Conservation (phyloP, 2,888 invertebrate genomes). For the Notodonta dromedarius region DNA sequence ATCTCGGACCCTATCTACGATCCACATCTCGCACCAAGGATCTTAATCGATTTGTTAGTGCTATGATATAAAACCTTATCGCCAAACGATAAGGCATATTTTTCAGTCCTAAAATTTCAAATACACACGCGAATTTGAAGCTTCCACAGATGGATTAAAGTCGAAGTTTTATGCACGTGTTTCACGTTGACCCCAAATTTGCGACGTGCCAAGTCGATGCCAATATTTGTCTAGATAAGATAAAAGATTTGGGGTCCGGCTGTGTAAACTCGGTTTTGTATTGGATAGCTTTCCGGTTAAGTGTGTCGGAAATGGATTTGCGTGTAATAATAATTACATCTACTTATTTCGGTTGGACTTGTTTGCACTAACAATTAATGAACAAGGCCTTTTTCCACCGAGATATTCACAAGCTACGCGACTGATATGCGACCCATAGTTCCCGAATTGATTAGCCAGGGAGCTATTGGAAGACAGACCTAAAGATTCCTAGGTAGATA, state of each 20-base stretch:
- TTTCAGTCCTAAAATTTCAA: conserved; percentile 29
- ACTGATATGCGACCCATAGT: no score
- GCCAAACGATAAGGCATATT: conserved; percentile 47
- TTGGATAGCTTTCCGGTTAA: conserved; percentile 47
- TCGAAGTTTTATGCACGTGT: conserved; percentile 29
- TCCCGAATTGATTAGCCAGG: no score
- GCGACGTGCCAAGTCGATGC: conserved; percentile 59
- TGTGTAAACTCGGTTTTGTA: conserved; percentile 44
- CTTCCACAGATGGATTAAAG: conserved; percentile 39
- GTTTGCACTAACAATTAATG: no score
- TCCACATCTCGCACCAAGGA: conserved; percentile 61
- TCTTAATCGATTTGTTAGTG: conserved; percentile 59
- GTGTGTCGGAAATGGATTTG: conserved; percentile 32
- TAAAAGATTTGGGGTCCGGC: conserved; percentile 56
- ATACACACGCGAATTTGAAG: conserved; percentile 32
- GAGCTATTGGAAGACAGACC: no score
- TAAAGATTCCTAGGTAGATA: no score
- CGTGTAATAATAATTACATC: neutral
- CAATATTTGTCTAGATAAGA: conserved; percentile 74
- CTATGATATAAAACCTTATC: conserved; percentile 55
- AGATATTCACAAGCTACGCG: no score
- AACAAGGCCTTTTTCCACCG: no score
- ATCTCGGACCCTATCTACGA: conserved; percentile 72
- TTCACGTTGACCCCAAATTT: conserved; percentile 44
- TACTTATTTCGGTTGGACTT: no score